Percentiles rank a stretch among this genome's conserved stretches.
phyloP scores from a whole-genome alignment of 2,113 vertebrate species.

The Xiphophorus hellerii region DNA sequence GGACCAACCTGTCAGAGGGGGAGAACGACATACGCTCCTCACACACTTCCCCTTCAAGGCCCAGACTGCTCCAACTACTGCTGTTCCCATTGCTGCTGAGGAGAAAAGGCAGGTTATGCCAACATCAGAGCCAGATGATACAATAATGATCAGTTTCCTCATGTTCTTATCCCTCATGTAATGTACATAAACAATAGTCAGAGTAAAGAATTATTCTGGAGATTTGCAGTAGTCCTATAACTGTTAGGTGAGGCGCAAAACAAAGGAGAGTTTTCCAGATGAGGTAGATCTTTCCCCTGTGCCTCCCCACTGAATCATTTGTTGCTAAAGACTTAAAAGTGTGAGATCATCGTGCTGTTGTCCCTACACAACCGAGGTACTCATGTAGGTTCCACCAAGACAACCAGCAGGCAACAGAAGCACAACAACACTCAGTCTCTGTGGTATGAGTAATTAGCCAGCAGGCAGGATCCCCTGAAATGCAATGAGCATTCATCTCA shows the following conservation, averaged over 20 bases:
- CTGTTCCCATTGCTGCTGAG: constrained; percentile 99
- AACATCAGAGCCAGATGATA: constrained; percentile 5
- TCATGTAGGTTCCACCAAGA: constrained; percentile 37
- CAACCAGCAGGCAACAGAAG: constrained; percentile 51
- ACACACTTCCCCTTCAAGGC: constrained; percentile 96
- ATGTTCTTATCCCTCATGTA: constrained; percentile 2
- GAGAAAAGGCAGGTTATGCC: constrained; percentile 78
- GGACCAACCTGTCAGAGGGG: constrained; percentile 97
- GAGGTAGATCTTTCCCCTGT: constrained; percentile 30
- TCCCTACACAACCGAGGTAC: constrained; percentile 28
- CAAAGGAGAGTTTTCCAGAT: constrained; percentile 17
- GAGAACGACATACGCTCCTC: constrained; percentile 98
- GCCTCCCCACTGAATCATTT: constrained; percentile 24
- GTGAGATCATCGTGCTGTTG: constrained; percentile 56
- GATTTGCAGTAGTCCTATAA: constrained; percentile 33
- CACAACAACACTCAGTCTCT: constrained; percentile 22
- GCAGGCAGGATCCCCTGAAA: constrained; percentile 49
- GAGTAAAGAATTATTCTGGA: constrained; percentile 10
- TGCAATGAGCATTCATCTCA: constrained; percentile 4
- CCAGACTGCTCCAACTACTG: constrained; percentile 99
- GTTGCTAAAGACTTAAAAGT: constrained; percentile 26
- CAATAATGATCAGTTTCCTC: constrained; percentile 31
- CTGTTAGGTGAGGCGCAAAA: constrained; percentile 33
- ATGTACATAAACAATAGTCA: constrained; percentile 23
- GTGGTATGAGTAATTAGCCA: constrained; percentile 49